Conservation (phyloP, 2,113 vertebrate genomes). For the Pionites leucogaster region DNA sequence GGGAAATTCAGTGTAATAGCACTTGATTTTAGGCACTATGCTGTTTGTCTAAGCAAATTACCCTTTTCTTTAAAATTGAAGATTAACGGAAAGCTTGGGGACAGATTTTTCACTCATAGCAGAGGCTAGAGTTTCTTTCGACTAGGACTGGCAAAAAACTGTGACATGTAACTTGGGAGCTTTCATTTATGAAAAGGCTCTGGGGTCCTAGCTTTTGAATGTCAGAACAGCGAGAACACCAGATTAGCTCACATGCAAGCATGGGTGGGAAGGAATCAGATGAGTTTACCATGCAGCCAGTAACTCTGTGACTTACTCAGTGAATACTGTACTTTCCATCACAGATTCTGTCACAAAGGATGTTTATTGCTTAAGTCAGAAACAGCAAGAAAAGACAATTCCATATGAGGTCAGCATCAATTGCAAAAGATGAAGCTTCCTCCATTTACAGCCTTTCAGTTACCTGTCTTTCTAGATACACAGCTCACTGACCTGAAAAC, state of each 20-base stretch:
- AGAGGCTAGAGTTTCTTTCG: not conserved
- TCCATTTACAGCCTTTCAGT: not conserved
- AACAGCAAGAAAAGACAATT: not conserved
- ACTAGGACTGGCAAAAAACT: not conserved
- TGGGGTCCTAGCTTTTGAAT: not conserved
- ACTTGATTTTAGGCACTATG: not conserved
- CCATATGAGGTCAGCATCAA: not conserved
- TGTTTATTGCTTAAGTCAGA: not conserved
- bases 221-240: not conserved
- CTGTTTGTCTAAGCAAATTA: not conserved
- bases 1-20: not conserved
- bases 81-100: not conserved
- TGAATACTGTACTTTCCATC: not conserved
- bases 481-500: not conserved
- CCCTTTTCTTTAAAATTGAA: not conserved
- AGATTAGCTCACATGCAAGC: not conserved
- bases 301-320: not conserved
- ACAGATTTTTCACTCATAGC: not conserved
- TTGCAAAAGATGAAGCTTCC: not conserved
- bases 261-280: not conserved
- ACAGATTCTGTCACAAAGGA: not conserved
- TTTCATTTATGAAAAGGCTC: accelerated
- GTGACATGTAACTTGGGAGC: accelerated
- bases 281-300: not conserved
- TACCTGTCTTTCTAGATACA: not conserved